Base-by-base conservation (phyloP, 2,888 invertebrate genomes). In the Tiphia femorata region DNA sequence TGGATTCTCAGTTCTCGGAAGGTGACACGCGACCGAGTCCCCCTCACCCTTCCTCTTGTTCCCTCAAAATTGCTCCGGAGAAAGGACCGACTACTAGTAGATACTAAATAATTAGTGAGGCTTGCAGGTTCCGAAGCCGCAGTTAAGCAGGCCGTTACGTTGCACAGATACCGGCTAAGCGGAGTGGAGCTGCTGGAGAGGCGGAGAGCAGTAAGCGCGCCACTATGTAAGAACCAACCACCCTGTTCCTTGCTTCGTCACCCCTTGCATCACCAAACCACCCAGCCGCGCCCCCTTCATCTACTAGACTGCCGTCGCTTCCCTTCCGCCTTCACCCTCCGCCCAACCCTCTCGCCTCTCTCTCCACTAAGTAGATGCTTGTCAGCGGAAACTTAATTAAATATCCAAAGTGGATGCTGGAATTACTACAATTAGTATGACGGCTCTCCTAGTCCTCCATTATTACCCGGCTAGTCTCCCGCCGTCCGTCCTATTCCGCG, bases 381-480 rank as follows among this genome's bases (percentile, higher is more conserved):
- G 80, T 79, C 79, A 77, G 77, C 77, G 74, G 80, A 82, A 82
- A 82, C 82, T 83, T 83, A 82, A 83, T 82, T 82, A 82, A 82
- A 82, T 82, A 82, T 81, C 82, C 77, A 79, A 82, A 81, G 81
- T 81, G 81, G 80, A 81, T 78, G 75, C 76, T 73, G 76, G 75
- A 81, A 82, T 82, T 81, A 81, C 82, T 78, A 79, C 80, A 82
- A 82, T 83, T 81, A 81, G 79, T 81, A 82, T 82, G 82, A 82
- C 78, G 77, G 77, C 75, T 77, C 71, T 72, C 74, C 62, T 67
- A 62, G 67, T 64, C 67, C 63, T 58, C 62, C 69, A 71, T 74
- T 73, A 77, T 78, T 72, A 70, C 73, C 68, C 67, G 60, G 62
- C 63, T 66, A 69, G 70, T 61, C 64, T 44, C 49, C 52, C 33